Evolutionary conservation across 2,888 invertebrate species (phyloP).

Genomic region (Loripinus fragilis): DNA sequence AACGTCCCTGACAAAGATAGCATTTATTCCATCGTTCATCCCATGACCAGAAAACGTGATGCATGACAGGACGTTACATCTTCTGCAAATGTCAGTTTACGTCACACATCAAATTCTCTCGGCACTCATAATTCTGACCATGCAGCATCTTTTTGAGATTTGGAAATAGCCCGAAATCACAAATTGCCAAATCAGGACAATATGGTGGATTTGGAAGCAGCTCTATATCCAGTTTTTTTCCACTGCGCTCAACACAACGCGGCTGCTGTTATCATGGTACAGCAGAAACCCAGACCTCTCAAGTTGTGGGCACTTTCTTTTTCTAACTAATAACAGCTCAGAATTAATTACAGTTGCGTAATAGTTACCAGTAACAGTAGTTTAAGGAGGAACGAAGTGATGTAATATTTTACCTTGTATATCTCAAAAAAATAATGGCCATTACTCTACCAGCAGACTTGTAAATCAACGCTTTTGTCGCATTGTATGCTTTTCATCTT

Average conservation of each 20-base stretch:
- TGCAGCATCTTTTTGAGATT: conserved; percentile 20
- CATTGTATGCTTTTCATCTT: conserved; percentile 15
- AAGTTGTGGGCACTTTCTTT: conserved; percentile 16
- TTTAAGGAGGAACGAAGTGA: neutral
- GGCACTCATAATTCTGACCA: conserved; percentile 6
- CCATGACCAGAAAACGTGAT: conserved; percentile 23
- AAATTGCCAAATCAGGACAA: conserved; percentile 8
- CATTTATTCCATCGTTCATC: conserved; percentile 9
- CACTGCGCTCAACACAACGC: neutral
- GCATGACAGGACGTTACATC: neutral
- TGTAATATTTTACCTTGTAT: neutral
- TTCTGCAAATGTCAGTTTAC: conserved; percentile 14
- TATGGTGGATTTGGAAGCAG: conserved; percentile 5
- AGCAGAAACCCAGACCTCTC: neutral
- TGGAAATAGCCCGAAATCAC: neutral
- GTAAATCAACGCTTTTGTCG: neutral
- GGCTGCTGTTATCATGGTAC: conserved; percentile 11
- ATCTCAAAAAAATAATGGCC: too few relatives aligned
- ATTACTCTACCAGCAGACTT: neutral
- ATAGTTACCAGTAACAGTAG: conserved; percentile 21
- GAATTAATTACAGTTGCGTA: too few relatives aligned
- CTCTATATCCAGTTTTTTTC: too few relatives aligned
- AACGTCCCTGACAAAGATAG: conserved; percentile 1
- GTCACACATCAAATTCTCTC: conserved; percentile 14
- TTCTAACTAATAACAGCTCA: conserved; percentile 1